Evolutionary conservation across 2,888 invertebrate genomes (phyloP).

Genomic region (Cephus rjabovi): DNA sequence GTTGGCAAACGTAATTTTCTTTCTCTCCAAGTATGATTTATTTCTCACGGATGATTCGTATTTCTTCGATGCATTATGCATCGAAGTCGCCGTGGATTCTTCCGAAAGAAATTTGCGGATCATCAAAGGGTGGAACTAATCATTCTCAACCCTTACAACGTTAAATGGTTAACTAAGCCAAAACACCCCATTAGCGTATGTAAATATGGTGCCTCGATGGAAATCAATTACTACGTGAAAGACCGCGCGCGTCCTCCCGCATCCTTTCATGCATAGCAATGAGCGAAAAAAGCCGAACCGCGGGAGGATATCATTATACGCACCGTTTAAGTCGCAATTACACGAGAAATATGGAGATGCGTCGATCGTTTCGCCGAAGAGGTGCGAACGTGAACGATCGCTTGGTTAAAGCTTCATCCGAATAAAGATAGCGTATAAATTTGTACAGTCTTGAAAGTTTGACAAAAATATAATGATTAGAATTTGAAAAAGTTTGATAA

Average conservation of each 20-base stretch:
- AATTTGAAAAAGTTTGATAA: background rate
- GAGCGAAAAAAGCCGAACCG: conserved; percentile 25
- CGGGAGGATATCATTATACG: conserved; percentile 7
- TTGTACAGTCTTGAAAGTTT: background rate
- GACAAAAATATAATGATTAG: background rate
- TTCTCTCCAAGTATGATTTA: background rate
- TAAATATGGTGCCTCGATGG: conserved; percentile 42
- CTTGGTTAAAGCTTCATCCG: background rate
- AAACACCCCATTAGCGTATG: conserved; percentile 48
- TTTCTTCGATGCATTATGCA: background rate
- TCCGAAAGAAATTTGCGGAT: conserved; percentile 13
- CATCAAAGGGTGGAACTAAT: conserved; percentile 18
- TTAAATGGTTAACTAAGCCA: conserved; percentile 19
- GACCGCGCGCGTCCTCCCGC: conserved; percentile 32
- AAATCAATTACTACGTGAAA: conserved; percentile 50
- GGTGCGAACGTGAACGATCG: background rate
- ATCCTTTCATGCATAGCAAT: conserved; percentile 54
- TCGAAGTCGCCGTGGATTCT: background rate
- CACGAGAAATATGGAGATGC: background rate
- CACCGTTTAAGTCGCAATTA: conserved; percentile 4
- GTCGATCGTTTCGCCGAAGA: background rate
- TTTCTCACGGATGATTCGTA: background rate
- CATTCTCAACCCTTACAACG: conserved; percentile 13
- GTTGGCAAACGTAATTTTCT: background rate
- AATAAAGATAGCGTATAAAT: background rate